Conservation (phyloP, 1,140 invertebrate species). For the Charaxes varanes region DNA sequence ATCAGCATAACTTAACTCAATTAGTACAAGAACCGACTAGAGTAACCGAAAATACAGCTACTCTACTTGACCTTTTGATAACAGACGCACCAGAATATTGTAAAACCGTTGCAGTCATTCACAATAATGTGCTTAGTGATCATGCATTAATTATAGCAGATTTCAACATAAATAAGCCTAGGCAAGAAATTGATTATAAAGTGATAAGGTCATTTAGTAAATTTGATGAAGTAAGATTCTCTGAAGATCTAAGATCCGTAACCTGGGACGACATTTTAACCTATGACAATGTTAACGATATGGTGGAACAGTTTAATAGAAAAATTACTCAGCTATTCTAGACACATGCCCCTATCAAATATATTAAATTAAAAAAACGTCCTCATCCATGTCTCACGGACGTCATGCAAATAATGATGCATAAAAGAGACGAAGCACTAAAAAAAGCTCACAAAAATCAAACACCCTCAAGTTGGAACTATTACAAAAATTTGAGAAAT, state of each 20-base stretch:
- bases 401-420: constrained; percentile 1
- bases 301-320: neutral
- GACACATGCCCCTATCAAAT: neutral
- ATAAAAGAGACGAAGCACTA: neutral
- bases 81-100: constrained; percentile 10
- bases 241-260: constrained; percentile 8
- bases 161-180: constrained; percentile 18
- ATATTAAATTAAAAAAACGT: neutral
- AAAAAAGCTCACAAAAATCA: neutral
- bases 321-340: neutral
- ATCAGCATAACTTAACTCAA: constrained; percentile 18
- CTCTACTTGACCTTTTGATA: constrained; percentile 20
- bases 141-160: constrained; percentile 18
- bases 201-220: constrained; percentile 6
- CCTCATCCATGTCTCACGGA: neutral
- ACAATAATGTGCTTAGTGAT: constrained; percentile 23
- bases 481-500: neutral
- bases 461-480: neutral
- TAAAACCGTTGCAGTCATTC: constrained; percentile 18
- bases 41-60: constrained; percentile 13
- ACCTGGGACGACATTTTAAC: constrained; percentile 8
- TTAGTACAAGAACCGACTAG: constrained; percentile 25
- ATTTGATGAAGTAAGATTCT: constrained; percentile 8
- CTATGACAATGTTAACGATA: neutral
- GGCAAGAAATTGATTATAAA: neutral